These are phyloP conservation scores for Actinostola sp. DNA, from an alignment of 92 coral and sea anemone species.

Conservation along the genomic window DNA sequence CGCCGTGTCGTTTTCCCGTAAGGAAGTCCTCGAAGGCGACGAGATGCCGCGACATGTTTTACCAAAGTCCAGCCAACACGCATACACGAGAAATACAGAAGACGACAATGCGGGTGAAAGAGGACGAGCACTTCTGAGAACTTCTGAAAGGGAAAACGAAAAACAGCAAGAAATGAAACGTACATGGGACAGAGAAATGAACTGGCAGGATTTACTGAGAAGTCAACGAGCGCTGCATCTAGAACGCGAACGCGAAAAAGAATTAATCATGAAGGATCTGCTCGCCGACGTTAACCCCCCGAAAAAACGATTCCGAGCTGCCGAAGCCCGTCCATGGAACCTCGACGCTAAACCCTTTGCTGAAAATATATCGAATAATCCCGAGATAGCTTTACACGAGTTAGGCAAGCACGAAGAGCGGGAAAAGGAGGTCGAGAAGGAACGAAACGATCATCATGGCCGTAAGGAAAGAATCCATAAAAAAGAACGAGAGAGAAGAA, in stretches of 20 bases:
- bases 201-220: neutral
- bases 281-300: neutral
- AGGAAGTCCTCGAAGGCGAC: neutral
- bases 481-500: slow-evolving; percentile 51
- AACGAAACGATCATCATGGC: slow-evolving; percentile 27
- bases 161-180: slow-evolving; percentile 4
- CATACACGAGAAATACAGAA: slow-evolving; percentile 1
- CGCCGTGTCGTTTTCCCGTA: slow-evolving; percentile 17
- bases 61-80: neutral
- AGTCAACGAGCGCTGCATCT: neutral
- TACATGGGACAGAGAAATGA: neutral
- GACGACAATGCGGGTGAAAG: neutral
- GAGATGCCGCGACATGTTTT: slow-evolving; percentile 3
- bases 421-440: slow-evolving; percentile 26
- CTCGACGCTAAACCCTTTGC: neutral
- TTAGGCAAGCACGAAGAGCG: slow-evolving; percentile 23
- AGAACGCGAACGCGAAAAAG: slow-evolving; percentile 10
- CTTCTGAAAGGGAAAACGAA: slow-evolving; percentile 4
- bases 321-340: neutral
- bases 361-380: neutral
- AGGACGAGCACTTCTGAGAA: neutral
- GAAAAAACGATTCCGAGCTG: neutral
- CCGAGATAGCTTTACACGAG: neutral
- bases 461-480: slow-evolving; percentile 18
- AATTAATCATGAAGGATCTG: neutral